Evolutionary conservation across 53 echinoderm and acorn worm genomes (phyloP).

Genomic region (Stichopus horrens): DNA sequence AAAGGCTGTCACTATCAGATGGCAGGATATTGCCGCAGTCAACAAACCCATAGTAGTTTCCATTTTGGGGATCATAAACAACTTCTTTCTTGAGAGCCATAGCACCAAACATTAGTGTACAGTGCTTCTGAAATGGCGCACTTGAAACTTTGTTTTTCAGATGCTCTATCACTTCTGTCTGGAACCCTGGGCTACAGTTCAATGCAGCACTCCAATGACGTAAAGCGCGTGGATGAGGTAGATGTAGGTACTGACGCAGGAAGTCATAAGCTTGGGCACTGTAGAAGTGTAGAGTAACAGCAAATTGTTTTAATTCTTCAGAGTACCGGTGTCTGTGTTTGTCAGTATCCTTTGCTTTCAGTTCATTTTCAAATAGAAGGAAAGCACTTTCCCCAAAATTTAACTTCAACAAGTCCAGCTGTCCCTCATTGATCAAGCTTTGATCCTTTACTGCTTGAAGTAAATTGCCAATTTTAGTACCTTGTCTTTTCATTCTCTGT

Average conservation of each 20-base stretch:
- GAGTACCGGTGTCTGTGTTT: slow-evolving; percentile 56
- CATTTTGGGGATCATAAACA: slow-evolving; percentile 51
- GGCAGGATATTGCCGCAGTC: slow-evolving; percentile 58
- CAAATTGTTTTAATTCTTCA: slow-evolving; percentile 62
- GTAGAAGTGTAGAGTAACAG: slow-evolving; percentile 61
- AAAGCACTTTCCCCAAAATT: slow-evolving; percentile 58
- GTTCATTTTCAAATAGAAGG: slow-evolving; percentile 50
- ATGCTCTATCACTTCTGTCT: slow-evolving; percentile 55
- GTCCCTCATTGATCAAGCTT: slow-evolving; percentile 49
- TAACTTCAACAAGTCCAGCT: slow-evolving; percentile 53
- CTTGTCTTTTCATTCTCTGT: slow-evolving; percentile 51
- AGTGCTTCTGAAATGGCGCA: slow-evolving; percentile 47
- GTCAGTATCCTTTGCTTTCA: slow-evolving; percentile 43
- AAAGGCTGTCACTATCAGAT: slow-evolving; percentile 41
- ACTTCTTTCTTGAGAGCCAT: slow-evolving; percentile 70
- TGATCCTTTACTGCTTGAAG: slow-evolving; percentile 52
- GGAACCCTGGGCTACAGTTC: slow-evolving; percentile 64
- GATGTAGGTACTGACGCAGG: slow-evolving; percentile 48
- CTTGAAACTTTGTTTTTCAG: slow-evolving; percentile 32
- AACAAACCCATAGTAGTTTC: slow-evolving; percentile 57
- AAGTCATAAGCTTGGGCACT: slow-evolving; percentile 64
- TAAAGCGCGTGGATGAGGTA: slow-evolving; percentile 59
- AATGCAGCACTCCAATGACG: slow-evolving; percentile 53
- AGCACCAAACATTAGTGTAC: slow-evolving; percentile 58
- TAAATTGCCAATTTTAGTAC: slow-evolving; percentile 39